phyloP scores from a whole-genome alignment of 2,797 vertebrate species.

The Periparus ater region DNA sequence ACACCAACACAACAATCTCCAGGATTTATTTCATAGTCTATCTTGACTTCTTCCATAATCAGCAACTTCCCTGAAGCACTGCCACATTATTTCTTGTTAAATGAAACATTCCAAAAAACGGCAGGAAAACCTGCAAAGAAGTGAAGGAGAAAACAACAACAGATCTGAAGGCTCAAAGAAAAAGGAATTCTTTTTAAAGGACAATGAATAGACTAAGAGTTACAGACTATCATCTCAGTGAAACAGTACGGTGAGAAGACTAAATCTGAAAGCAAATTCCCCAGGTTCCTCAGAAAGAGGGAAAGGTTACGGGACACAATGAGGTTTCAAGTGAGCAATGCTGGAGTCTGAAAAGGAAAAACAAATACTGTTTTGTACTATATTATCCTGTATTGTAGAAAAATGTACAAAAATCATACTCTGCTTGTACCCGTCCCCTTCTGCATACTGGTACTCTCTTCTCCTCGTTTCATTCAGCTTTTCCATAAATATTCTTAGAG shows the following conservation, averaged over 20 bases:
- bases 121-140: not conserved
- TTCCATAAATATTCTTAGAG: not conserved
- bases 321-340: not conserved
- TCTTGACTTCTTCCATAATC: not conserved
- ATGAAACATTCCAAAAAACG: not conserved
- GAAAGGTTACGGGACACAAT: not conserved
- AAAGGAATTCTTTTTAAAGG: not conserved
- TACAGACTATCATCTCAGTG: not conserved
- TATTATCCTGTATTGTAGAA: not conserved
- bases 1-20: not conserved
- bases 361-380: not conserved
- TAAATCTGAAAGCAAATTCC: not conserved
- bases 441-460: not conserved
- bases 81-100: not conserved
- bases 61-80: not conserved
- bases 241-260: not conserved
- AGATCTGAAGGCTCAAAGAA: not conserved
- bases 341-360: not conserved
- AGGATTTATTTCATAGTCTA: not conserved
- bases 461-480: not conserved
- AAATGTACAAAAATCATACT: fast-evolving
- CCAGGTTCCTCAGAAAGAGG: not conserved
- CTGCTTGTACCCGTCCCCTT: not conserved
- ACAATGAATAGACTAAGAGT: not conserved
- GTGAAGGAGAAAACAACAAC: not conserved